Conservation (phyloP, 2,113 vertebrate species). For the Chaenogobius annularis region DNA sequence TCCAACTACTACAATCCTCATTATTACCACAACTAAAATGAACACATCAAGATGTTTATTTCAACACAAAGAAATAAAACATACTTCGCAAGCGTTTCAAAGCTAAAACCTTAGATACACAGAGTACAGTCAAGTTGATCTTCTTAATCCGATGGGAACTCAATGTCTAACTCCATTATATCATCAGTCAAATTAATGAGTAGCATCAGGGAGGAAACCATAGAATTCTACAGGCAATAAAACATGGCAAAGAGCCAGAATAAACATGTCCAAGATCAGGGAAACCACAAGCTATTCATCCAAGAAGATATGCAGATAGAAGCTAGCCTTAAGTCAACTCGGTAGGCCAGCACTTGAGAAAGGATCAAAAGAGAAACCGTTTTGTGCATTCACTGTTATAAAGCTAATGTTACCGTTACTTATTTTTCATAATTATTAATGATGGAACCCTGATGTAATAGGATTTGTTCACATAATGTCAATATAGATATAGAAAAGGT, state of each 20-base stretch:
- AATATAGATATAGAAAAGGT: too few species aligned
- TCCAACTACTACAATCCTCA: neutral
- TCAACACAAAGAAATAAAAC: neutral
- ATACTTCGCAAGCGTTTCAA: neutral
- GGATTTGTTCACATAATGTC: too few species aligned
- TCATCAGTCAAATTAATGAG: slow-evolving; percentile 1
- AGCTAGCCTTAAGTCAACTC: neutral
- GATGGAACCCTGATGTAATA: too few species aligned
- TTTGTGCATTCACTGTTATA: neutral
- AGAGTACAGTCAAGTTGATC: neutral
- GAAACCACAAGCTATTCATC: slow-evolving; percentile 16
- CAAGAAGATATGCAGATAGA: neutral
- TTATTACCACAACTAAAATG: neutral
- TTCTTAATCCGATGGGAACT: neutral
- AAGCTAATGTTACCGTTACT: neutral
- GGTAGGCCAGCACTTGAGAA: neutral
- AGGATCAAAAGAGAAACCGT: neutral
- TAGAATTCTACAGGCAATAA: slow-evolving; percentile 1
- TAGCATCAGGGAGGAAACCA: neutral
- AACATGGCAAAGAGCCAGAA: slow-evolving; percentile 8
- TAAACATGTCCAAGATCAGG: slow-evolving; percentile 15
- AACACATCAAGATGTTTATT: neutral
- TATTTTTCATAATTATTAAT: neutral
- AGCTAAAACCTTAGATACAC: neutral
- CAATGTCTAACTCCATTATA: neutral